Base-by-base conservation (phyloP, 2,888 invertebrate genomes). In the Myopa tessellatipennis region DNA sequence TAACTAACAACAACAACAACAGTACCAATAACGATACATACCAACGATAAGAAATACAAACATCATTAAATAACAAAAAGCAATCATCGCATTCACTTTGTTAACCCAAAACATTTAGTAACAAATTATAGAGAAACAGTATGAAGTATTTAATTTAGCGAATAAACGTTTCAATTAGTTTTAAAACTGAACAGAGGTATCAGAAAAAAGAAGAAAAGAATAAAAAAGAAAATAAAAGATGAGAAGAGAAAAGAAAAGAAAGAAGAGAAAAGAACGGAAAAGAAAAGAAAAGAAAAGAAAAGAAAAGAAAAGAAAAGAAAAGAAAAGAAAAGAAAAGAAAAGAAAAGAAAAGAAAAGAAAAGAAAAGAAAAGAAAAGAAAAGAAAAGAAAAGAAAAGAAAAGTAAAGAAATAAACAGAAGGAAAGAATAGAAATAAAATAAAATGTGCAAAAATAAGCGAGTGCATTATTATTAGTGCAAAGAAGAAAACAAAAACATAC, bases 81-180 rank as follows among this genome's bases (percentile, higher is more conserved):
- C 45, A 45, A 45, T 45, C 7, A 45, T 45, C 10, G 10, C 6
- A 45, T 8, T 45, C 45, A 34, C 52, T 4, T 45, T 70, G 34
- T 71, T 71, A 71, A 69, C 60, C 14, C 4, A 69, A 75, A 68
- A 69, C 16, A 69, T 68, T 75, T 58, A 75, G 74, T 38, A 74
- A 65, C 60, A 73, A 65, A 74, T 73, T 73, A 74, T 8, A 10
- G 6, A 45, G 12, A 52, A n/a, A 65, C 63, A 60, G 60, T 61
- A 10, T n/a, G 16, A 55, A 55, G 55, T n/a, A 75, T 60, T 69
- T 75, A 75, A 75, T 69, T 75, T 60, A 69, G 75, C 75, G 75
- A 40, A 75, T 69, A 75, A 75, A 75, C 75, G 69, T 68, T 75
- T 60, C 60, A 58, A 75, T 75, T 75, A 75, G 18, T 12, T 55